Evolutionary conservation across 2,113 vertebrate genomes (phyloP), one percentile per base, ranked within the genome.

Genomic region (Ranitomeya variabilis): DNA sequence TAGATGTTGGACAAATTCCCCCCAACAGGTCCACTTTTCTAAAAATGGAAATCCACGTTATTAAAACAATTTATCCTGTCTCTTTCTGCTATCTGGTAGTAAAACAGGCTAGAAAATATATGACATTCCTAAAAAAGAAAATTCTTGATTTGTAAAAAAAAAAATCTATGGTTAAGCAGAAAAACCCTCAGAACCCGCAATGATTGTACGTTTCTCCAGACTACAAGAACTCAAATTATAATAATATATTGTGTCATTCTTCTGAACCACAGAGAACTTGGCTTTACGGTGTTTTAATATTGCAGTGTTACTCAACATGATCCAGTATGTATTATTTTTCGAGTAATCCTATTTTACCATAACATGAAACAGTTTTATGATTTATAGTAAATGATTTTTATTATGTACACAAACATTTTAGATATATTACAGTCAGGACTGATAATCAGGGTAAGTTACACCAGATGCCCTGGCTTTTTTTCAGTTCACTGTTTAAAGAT

Each of bases 371-470:
- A 26, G 52, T 84, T 84, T 84, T 84, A 84, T 52, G 60, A 84
- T 84, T 84, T 84, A 84, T 84, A 81, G 59, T 81, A 84, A 84
- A 69, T 84, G 64, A 84, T 84, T 84, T 84, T 71, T 67, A 84
- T 84, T 84, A 71, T 84, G 82, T 84, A 84, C 82, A 84, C 82
- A 84, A 84, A 84, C 82, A 71, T 84, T 84, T 84, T 71, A 69
- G 67, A 69, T 84, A 71, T 71, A 84, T 84, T 55, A 71, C 82
- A 84, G 82, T 67, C 82, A 69, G 64, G 52, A 54, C 52, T 84
- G 82, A 69, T 84, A 71, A 84, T 69, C 64, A 84, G 82, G 82
- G 54, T 84, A 84, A 84, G 82, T 84, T 71, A 84, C 62, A 84
- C 64, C 82, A 84, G 82, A 84, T 86, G 84, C 84, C 66, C 71